Percentiles rank a stretch among this genome's conserved stretches.
phyloP scores from a whole-genome alignment of 2,888 invertebrate species.

The Lasioglossum marginatum region DNA sequence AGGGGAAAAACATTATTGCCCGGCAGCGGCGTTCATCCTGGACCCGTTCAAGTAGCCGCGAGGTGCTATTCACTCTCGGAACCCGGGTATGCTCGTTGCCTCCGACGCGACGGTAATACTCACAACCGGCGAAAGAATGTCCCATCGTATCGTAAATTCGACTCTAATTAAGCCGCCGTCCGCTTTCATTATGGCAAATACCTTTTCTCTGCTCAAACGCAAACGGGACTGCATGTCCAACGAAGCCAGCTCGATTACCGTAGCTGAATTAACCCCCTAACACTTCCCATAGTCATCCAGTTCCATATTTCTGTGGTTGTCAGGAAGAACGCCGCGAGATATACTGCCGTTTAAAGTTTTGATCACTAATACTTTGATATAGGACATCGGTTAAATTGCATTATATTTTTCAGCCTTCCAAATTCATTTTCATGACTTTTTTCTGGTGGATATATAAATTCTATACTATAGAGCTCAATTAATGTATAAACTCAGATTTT shows the following conservation, averaged over 20 bases:
- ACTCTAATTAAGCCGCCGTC: constrained; percentile 44
- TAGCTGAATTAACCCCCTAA: neutral
- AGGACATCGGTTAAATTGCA: too few relatives aligned
- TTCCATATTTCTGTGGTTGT: too few relatives aligned
- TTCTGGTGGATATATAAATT: too few relatives aligned
- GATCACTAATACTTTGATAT: too few relatives aligned
- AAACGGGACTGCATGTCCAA: neutral
- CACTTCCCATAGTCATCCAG: neutral
- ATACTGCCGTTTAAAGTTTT: too few relatives aligned
- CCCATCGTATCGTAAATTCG: constrained; percentile 35
- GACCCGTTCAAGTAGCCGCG: constrained; percentile 51
- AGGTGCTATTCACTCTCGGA: constrained; percentile 18
- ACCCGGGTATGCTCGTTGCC: neutral
- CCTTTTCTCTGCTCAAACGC: neutral
- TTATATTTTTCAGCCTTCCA: too few relatives aligned
- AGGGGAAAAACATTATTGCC: constrained; percentile 55
- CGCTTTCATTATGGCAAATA: neutral
- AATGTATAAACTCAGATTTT: too few relatives aligned
- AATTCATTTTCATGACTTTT: too few relatives aligned
- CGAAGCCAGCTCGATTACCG: neutral
- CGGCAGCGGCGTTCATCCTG: constrained; percentile 51
- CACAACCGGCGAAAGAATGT: constrained; percentile 27
- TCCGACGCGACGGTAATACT: neutral
- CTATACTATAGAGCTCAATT: too few relatives aligned
- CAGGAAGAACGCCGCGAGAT: too few relatives aligned